Percentiles rank a stretch among this genome's conserved stretches.
Evolutionary conservation across 2,888 invertebrate genomes (phyloP).

Genomic region (Heliconius aoede): DNA sequence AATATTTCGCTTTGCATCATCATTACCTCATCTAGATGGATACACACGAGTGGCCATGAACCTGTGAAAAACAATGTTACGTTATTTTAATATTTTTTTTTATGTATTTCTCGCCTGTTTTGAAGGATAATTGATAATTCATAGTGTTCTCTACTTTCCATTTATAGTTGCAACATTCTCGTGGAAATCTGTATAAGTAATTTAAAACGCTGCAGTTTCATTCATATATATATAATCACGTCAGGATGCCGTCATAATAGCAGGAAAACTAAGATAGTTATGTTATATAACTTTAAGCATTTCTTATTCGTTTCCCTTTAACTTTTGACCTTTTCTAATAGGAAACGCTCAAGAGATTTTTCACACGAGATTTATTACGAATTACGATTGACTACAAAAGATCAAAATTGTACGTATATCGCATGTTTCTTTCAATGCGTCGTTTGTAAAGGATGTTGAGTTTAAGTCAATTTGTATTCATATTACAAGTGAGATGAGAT

Average conservation of each 20-base stretch:
- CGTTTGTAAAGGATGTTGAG: conserved; percentile 46
- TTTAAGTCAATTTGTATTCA: conserved; percentile 68
- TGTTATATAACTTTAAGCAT: not conserved
- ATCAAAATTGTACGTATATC: conserved; percentile 24
- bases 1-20: conserved; percentile 66
- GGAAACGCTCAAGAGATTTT: conserved; percentile 14
- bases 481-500: conserved; percentile 62
- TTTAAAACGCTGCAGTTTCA: not conserved
- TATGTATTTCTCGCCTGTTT: not conserved
- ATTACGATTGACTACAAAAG: conserved; percentile 13
- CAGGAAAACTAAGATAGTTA: not conserved
- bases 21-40: conserved; percentile 59
- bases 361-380: conserved; percentile 18
- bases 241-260: not conserved
- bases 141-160: not conserved
- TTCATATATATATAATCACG: not conserved
- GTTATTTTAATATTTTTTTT: not conserved
- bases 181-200: not conserved
- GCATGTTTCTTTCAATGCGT: conserved; percentile 29
- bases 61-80: conserved; percentile 39
- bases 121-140: not conserved
- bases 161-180: not conserved
- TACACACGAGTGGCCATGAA: conserved; percentile 59
- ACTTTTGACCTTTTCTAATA: conserved; percentile 10
- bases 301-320: conserved; percentile 1